Conservation (phyloP, 2,888 invertebrate species). For the Chrysolina americana region DNA sequence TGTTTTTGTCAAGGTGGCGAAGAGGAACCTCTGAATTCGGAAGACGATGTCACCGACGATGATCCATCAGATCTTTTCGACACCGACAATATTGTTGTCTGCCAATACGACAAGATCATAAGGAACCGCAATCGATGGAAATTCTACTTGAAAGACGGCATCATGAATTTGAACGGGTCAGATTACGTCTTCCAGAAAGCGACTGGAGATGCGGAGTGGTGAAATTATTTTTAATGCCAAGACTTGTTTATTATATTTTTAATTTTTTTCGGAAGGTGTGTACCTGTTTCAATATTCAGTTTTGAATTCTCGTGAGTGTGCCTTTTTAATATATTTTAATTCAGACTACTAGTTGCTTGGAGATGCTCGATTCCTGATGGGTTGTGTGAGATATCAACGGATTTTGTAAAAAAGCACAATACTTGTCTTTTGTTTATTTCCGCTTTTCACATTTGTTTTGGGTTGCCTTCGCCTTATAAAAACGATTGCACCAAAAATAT, state of each 20-base stretch:
- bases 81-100: conserved; percentile 99
- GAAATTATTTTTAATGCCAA: conserved; percentile 62
- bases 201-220: conserved; percentile 99
- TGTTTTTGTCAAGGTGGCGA: conserved; percentile 55
- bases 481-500: too few relatives aligned
- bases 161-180: conserved; percentile 98
- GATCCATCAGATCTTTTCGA: conserved; percentile 96
- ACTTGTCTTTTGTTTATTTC: too few relatives aligned
- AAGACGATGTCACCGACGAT: conserved; percentile 98
- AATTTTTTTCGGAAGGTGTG: not conserved
- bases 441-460: too few relatives aligned
- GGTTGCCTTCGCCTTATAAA: too few relatives aligned
- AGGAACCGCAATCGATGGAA: conserved; percentile 98
- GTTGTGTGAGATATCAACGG: too few relatives aligned
- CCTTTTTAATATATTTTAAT: too few relatives aligned
- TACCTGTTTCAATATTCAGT: conserved; percentile 11
- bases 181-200: conserved; percentile 99
- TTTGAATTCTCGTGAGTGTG: too few relatives aligned
- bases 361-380: too few relatives aligned
- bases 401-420: too few relatives aligned
- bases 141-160: conserved; percentile 99
- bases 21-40: conserved; percentile 95
- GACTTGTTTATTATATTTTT: conserved; percentile 25
- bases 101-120: conserved; percentile 99
- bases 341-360: too few relatives aligned